Base-by-base conservation (phyloP, 2,888 invertebrate species). In the Cosmopolites sordidus region DNA sequence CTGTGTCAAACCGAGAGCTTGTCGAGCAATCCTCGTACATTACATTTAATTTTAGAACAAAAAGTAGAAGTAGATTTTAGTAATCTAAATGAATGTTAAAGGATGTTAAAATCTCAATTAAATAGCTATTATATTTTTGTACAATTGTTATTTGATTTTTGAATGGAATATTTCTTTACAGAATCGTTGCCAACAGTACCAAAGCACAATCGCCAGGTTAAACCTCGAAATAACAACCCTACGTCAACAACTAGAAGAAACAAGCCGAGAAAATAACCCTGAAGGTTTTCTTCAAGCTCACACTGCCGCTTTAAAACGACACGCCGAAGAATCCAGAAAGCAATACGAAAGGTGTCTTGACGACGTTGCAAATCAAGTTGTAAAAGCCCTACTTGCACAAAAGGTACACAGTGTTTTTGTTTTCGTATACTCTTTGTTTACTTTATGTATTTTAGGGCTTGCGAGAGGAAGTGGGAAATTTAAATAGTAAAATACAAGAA, bases 281-380 rank as follows among this genome's bases (percentile, higher is more conserved):
- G 74, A 83, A 58, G 78, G 78, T 59, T 72, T 74, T 51, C 65
- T 79, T 55, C 82, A 83, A 67, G 78, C 78, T 16, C 83, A 84
- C 63, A 82, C 83, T 68, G 78, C 78, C 22, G 76, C 79, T n/a
- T 70, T 86, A 60, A 80, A 80, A 43, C 73, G 81, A 56, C 83
- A 84, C 69, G 82, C 81, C 49, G 83, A 84, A 67, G 80, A 80
- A 55, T 83, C 83, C 62, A 74, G 84, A 56, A 78, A 83, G 58
- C 88, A 89, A 66, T 90, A 90, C 74, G 88, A 90, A 75, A 76
- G 83, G 66, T 81, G 89, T 72, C 75, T 90, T 66, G 87, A 91
- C 76, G 86, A 91, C 75, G 87, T 91, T 59, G 90, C 88, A 56
- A 87, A 87, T 73, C 87, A 87, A 71, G 87, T 89, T 61, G 88